Percentiles rank a stretch among this genome's conserved stretches.
Evolutionary conservation across 2,113 vertebrate genomes (phyloP).

Genomic region (Tyrannus savana): DNA sequence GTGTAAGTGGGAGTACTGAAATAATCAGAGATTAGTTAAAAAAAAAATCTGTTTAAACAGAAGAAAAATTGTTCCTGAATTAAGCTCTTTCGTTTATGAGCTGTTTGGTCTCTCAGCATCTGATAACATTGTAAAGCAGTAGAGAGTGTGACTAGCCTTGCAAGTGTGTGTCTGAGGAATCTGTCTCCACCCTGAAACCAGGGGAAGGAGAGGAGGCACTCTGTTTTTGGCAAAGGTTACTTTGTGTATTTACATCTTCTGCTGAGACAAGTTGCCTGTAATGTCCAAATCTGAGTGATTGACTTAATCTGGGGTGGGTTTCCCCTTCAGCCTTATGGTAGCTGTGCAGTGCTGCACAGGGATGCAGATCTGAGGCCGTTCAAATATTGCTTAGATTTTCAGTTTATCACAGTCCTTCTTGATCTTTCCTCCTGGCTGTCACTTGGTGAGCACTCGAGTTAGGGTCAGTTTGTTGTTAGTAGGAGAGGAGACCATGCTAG

Average conservation of each 20-base stretch:
- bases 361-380: neutral
- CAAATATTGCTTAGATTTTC: neutral
- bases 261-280: neutral
- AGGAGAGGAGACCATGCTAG: neutral
- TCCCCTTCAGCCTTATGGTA: neutral
- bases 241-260: neutral
- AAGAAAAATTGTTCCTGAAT: neutral
- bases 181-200: slow-evolving; percentile 11
- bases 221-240: neutral
- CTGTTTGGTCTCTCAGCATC: neutral
- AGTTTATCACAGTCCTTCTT: neutral
- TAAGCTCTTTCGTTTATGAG: neutral
- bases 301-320: neutral
- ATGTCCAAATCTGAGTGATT: neutral
- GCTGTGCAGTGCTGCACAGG: neutral
- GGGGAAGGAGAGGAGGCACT: neutral
- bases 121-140: neutral
- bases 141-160: neutral
- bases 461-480: neutral
- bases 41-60: neutral
- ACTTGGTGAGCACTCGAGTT: rapidly evolving
- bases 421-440: neutral
- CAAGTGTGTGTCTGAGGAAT: neutral
- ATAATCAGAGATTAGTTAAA: neutral
- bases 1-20: neutral